Evolutionary conservation across 2,888 invertebrate species (phyloP).

Genomic region (Sminthurides aquaticus): DNA sequence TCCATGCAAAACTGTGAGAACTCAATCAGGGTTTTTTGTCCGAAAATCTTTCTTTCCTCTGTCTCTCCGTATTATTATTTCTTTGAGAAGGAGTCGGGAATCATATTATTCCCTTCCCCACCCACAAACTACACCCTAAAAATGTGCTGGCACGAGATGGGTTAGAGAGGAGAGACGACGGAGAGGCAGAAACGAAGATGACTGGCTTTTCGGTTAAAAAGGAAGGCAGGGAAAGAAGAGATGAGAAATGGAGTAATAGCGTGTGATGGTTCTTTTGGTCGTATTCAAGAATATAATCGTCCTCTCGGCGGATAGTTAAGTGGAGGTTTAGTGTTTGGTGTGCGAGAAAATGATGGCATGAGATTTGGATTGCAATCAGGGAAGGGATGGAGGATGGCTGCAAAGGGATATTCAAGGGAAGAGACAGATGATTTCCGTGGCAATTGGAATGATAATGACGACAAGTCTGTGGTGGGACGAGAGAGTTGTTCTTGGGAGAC

Average conservation of each 20-base stretch:
- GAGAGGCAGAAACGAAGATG: too few relatives aligned
- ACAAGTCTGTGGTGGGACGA: slow-evolving; percentile 13
- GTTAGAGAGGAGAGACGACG: too few relatives aligned
- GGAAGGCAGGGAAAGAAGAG: too few relatives aligned
- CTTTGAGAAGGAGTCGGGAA: too few relatives aligned
- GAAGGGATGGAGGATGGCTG: slow-evolving; percentile 18
- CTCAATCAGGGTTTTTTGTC: slow-evolving; percentile 22
- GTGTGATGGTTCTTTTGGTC: background rate
- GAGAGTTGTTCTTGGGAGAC: background rate
- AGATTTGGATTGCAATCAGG: slow-evolving; percentile 22
- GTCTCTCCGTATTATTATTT: too few relatives aligned
- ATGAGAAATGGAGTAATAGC: background rate
- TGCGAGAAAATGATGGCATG: slow-evolving; percentile 25
- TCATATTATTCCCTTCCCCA: too few relatives aligned
- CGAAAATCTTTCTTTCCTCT: background rate
- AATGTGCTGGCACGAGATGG: too few relatives aligned
- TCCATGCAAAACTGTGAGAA: slow-evolving; percentile 24
- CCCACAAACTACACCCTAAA: too few relatives aligned
- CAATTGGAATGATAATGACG: slow-evolving; percentile 25
- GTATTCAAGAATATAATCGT: too few relatives aligned
- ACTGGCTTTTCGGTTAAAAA: too few relatives aligned
- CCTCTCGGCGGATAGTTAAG: background rate
- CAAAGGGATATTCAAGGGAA: slow-evolving; percentile 18
- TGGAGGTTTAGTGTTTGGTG: background rate
- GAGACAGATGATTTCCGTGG: slow-evolving; percentile 25